Conservation (phyloP, 1,140 invertebrate genomes). For the Papilio polytes region DNA sequence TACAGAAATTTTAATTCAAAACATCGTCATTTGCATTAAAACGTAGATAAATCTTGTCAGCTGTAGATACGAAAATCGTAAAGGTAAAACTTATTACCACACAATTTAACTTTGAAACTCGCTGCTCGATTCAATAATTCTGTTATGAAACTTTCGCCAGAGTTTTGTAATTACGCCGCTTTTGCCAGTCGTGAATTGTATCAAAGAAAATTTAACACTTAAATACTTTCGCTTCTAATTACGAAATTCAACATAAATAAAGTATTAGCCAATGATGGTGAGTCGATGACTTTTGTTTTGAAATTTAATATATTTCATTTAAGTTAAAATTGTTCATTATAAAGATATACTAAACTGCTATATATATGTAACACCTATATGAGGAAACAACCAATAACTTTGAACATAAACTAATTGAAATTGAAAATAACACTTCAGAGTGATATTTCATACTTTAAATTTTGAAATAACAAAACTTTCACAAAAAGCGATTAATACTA, state of each 20-base stretch:
- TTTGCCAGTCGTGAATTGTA: constrained; percentile 15
- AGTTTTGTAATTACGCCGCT: constrained; percentile 26
- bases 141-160: constrained; percentile 20
- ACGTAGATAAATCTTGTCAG: constrained; percentile 1
- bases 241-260: constrained; percentile 8
- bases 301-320: background rate
- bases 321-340: background rate
- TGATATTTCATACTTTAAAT: background rate
- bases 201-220: constrained; percentile 18
- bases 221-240: constrained; percentile 22
- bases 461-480: background rate
- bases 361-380: background rate
- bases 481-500: background rate
- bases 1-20: background rate
- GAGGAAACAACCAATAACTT: background rate
- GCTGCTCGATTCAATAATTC: constrained; percentile 26
- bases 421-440: background rate
- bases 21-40: background rate
- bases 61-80: background rate
- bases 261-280: background rate
- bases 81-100: constrained; percentile 14
- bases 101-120: constrained; percentile 17
- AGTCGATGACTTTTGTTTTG: background rate
- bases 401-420: background rate
- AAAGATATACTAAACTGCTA: background rate